Percentiles rank a stretch among this genome's conserved stretches.
phyloP scores from a whole-genome alignment of 2,888 invertebrate species.

The Metalampra italica region DNA sequence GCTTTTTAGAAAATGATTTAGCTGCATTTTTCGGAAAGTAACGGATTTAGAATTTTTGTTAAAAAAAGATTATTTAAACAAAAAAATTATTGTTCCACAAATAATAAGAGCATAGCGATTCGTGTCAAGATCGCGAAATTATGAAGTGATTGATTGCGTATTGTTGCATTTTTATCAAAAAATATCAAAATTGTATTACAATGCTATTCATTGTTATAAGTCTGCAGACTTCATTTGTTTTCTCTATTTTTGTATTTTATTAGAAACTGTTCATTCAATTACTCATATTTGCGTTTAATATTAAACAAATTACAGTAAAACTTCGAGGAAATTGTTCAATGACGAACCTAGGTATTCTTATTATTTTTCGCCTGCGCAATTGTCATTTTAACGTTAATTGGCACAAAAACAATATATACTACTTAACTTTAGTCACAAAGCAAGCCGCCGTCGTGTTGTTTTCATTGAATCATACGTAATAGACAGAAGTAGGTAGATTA shows the following conservation, averaged over 20 bases:
- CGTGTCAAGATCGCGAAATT: constrained; percentile 44
- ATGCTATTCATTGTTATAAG: constrained; percentile 1
- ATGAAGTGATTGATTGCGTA: constrained; percentile 53
- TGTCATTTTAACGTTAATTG: too few relatives aligned
- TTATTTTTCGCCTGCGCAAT: too few relatives aligned
- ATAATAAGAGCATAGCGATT: constrained; percentile 29
- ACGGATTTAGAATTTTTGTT: constrained; percentile 51
- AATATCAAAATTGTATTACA: constrained; percentile 6
- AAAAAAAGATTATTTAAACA: constrained; percentile 12
- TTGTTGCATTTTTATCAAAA: constrained; percentile 30
- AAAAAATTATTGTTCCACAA: constrained; percentile 30
- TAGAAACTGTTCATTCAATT: too few relatives aligned
- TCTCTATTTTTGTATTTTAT: too few relatives aligned
- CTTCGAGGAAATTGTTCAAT: too few relatives aligned
- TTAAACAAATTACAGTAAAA: too few relatives aligned
- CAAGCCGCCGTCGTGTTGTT: neutral
- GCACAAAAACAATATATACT: neutral
- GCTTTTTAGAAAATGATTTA: constrained; percentile 72
- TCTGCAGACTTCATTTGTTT: too few relatives aligned
- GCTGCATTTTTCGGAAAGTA: constrained; percentile 52
- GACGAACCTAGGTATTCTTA: too few relatives aligned
- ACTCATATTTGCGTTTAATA: too few relatives aligned
- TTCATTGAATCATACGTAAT: neutral
- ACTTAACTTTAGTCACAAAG: neutral
- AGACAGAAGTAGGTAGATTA: too few relatives aligned